These are phyloP conservation scores for Ceratosolen solmsi DNA, from an alignment of 1,140 invertebrate genomes.

Conservation along the genomic window DNA sequence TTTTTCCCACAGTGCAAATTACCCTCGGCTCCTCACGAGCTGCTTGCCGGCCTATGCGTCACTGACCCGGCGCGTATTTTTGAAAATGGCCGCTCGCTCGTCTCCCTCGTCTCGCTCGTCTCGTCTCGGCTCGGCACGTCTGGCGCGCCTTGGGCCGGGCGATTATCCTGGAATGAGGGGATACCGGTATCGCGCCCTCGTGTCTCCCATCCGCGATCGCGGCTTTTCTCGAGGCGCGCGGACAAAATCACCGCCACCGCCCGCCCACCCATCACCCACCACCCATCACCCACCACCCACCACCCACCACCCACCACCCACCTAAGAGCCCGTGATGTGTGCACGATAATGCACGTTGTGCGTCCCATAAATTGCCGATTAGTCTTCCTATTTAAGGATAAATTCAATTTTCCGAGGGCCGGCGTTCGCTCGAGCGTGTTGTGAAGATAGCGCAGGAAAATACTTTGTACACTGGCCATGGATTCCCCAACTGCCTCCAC, in stretches of 20 bases:
- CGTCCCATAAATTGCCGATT: conserved; percentile 38
- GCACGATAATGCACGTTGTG: conserved; percentile 32
- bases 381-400: conserved; percentile 22
- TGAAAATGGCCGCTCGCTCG: conserved; percentile 41
- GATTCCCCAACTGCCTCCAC: too few species aligned
- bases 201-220: conserved; percentile 51
- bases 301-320: conserved; percentile 54
- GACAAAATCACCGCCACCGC: conserved; percentile 33
- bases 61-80: conserved; percentile 42
- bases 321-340: neutral
- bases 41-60: conserved; percentile 14
- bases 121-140: conserved; percentile 39
- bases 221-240: conserved; percentile 32
- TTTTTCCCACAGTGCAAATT: conserved; percentile 46
- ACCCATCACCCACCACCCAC: neutral
- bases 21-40: conserved; percentile 6
- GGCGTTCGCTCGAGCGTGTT: neutral
- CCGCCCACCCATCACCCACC: conserved; percentile 54
- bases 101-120: conserved; percentile 22
- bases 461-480: too few species aligned
- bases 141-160: conserved; percentile 64
- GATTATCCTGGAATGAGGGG: conserved; percentile 73
- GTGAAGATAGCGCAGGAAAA: conserved; percentile 9
- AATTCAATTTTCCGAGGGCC: conserved; percentile 48
- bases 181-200: conserved; percentile 71